Base-by-base conservation (phyloP, 2,797 vertebrate genomes). In the Kryptopterus vitreolus region DNA sequence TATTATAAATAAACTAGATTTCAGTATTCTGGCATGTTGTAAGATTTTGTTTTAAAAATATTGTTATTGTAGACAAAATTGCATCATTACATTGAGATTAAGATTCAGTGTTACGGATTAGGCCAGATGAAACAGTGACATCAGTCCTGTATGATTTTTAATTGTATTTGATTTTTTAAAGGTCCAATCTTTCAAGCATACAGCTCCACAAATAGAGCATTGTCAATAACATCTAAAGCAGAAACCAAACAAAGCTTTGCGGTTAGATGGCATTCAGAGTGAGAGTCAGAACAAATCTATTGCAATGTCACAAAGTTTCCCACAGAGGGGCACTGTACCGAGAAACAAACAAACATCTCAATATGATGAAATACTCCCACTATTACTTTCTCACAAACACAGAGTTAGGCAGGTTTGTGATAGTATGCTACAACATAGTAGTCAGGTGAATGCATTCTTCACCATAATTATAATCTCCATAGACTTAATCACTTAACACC, bases 161-260 rank as follows among this genome's bases (percentile, higher is more conserved):
- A 58, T 46, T 26, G 38, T 8, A 38, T 38, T 73, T 73, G 13
- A 58, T 38, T 38, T 38, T 38, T 38, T 38, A 38, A 38, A 38
- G 6, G 38, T 9, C 38, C 6, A 43, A 2, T 43, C 10, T 43
- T 43, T 24, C 11, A 46, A 75, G 46, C 35, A 29, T 13, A 16
- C 29, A 59, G 24, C 16, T 59, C 35, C 46, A 59, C 35, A 75
- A 46, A 31, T 20, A 46, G n/a, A 74, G n/a, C n/a, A 74, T 59
- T 59, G 72, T 59, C 43, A n/a, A 46, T 18, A 26, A 59, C 72
- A 59, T 74, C 35, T 59, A 74, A 74, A 75, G 72, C 16, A 59
- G 4, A 12, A 46, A 59, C 8, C 55, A 74, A 74, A 59, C 35
- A 59, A 59, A 26, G 35, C 4, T 59, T 29, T 75, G 72, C 2